phyloP scores from a whole-genome alignment of 1,140 invertebrate species.

The Lasaia peninsularis region DNA sequence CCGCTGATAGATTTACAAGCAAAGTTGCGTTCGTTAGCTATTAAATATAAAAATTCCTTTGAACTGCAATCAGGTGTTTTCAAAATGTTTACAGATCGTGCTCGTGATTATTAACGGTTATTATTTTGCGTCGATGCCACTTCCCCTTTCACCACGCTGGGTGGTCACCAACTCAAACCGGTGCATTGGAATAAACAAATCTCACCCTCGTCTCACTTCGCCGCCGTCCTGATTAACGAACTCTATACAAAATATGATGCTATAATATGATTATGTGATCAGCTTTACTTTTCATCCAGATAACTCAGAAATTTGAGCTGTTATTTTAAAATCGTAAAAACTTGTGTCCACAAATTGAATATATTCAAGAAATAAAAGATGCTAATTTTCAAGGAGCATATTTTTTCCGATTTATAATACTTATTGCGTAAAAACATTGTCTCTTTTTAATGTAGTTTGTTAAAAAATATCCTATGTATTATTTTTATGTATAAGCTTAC shows the following conservation, averaged over 20 bases:
- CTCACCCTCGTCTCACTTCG: slow-evolving; percentile 21
- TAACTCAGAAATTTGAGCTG: slow-evolving; percentile 6
- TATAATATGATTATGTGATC: slow-evolving; percentile 38
- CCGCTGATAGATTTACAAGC: too few species aligned
- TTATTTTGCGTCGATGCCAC: neutral
- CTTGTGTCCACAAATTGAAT: neutral
- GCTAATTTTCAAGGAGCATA: too few species aligned
- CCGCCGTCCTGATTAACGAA: slow-evolving; percentile 41
- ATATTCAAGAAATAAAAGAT: neutral
- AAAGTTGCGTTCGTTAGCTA: too few species aligned
- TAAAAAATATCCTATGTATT: too few species aligned
- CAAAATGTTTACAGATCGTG: neutral
- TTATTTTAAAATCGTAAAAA: slow-evolving; percentile 7
- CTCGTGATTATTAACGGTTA: slow-evolving; percentile 1
- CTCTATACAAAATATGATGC: slow-evolving; percentile 38
- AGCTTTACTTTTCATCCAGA: slow-evolving; percentile 26
- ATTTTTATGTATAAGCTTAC: too few species aligned
- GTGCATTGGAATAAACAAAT: slow-evolving; percentile 47
- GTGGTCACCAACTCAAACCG: slow-evolving; percentile 39
- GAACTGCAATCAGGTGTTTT: too few species aligned
- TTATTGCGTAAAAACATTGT: too few species aligned
- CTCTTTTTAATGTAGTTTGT: too few species aligned
- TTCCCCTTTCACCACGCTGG: slow-evolving; percentile 32
- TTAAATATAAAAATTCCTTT: too few species aligned
- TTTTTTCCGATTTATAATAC: too few species aligned